phyloP scores from a whole-genome alignment of 2,797 vertebrate species.

The Erpetoichthys calabaricus region DNA sequence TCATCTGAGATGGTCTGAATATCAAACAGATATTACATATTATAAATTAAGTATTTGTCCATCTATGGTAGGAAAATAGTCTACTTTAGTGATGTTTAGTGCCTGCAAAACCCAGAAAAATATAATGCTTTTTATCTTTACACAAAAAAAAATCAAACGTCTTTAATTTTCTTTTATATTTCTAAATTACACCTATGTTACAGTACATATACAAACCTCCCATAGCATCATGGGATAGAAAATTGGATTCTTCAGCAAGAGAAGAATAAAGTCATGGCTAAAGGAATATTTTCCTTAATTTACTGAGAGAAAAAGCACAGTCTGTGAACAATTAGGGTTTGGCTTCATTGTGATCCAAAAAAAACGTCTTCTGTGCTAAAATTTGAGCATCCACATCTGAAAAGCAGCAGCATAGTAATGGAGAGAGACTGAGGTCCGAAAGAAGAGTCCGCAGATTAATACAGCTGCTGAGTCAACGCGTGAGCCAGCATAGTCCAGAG shows the following conservation, averaged over 20 bases:
- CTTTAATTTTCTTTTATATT: slow-evolving; percentile 37
- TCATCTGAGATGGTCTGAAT: slow-evolving; percentile 20
- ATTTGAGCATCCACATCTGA: slow-evolving; percentile 9
- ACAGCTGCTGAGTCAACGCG: slow-evolving; percentile 14
- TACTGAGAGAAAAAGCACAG: slow-evolving; percentile 6
- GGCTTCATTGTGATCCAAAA: slow-evolving; percentile 29
- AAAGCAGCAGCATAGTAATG: neutral
- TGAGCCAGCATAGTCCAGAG: slow-evolving; percentile 22
- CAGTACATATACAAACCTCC: slow-evolving; percentile 44
- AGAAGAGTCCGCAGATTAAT: slow-evolving; percentile 1
- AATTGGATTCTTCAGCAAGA: slow-evolving; percentile 52
- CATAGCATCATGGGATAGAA: slow-evolving; percentile 38
- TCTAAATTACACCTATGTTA: slow-evolving; percentile 68
- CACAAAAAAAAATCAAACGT: slow-evolving; percentile 30
- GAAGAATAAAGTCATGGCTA: slow-evolving; percentile 53
- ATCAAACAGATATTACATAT: slow-evolving; percentile 1
- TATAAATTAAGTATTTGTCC: neutral
- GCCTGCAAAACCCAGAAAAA: slow-evolving; percentile 40
- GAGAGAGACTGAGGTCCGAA: neutral
- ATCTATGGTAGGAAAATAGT: slow-evolving; percentile 4
- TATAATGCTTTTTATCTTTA: slow-evolving; percentile 45
- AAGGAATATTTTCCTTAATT: slow-evolving; percentile 31
- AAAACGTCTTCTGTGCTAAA: slow-evolving; percentile 19
- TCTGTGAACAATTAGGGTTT: slow-evolving; percentile 20
- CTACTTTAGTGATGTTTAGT: slow-evolving; percentile 40